These are phyloP conservation scores for Drosophila hamatofila DNA, from an alignment of 2,888 invertebrate species.

Conservation along the genomic window DNA sequence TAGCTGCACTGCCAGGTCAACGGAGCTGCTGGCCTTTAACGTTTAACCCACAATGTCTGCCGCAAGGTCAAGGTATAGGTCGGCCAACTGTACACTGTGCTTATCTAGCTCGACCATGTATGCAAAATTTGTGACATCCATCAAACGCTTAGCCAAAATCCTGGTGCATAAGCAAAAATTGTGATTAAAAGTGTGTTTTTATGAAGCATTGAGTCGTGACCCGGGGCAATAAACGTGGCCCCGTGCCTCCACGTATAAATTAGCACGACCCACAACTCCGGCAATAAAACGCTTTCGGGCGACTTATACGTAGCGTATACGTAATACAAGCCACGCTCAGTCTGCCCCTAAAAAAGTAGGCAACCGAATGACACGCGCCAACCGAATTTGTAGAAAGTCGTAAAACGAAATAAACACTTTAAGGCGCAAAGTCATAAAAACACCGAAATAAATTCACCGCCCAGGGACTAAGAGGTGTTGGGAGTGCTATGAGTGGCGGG, in stretches of 20 bases:
- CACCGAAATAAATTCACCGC: conserved; percentile 58
- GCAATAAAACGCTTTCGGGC: conserved; percentile 74
- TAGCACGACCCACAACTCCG: conserved; percentile 60
- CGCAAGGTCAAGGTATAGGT: conserved; percentile 25
- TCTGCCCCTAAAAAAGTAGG: conserved; percentile 46
- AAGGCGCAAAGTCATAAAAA: conserved; percentile 76
- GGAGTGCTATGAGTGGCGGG: conserved; percentile 17
- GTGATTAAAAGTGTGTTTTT: conserved; percentile 76
- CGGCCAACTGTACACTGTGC: not conserved
- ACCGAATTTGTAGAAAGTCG: conserved; percentile 71
- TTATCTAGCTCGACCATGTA: conserved; percentile 37
- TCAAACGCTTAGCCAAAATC: conserved; percentile 40
- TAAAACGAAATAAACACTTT: conserved; percentile 78
- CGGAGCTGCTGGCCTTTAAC: conserved; percentile 15
- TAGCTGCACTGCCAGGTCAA: conserved; percentile 40
- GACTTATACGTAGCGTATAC: conserved; percentile 39
- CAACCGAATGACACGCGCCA: conserved; percentile 70
- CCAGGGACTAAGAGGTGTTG: conserved; percentile 5
- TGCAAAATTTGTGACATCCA: conserved; percentile 42
- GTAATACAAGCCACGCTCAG: conserved; percentile 10
- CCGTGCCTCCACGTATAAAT: conserved; percentile 59
- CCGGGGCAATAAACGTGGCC: conserved; percentile 51
- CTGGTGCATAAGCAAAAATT: conserved; percentile 52
- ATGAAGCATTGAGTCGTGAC: conserved; percentile 70
- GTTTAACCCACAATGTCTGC: not conserved